phyloP scores from a whole-genome alignment of 2,113 vertebrate species.

The Melospiza melodia region DNA sequence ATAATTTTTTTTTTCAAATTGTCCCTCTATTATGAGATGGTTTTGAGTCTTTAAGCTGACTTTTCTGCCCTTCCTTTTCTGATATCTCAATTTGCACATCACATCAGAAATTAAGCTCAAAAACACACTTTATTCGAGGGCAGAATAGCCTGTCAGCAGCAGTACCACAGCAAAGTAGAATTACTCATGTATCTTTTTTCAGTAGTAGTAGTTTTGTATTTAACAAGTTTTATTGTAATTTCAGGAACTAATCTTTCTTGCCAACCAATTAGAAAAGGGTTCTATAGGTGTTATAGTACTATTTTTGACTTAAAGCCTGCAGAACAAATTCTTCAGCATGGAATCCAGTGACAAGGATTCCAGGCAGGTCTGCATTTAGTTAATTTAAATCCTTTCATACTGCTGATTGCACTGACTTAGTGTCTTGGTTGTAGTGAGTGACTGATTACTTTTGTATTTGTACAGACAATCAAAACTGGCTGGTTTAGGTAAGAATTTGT shows the following conservation, averaged over 20 bases:
- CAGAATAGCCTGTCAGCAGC: background rate
- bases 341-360: background rate
- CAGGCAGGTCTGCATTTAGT: background rate
- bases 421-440: background rate
- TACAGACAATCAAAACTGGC: background rate
- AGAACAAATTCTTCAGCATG: background rate
- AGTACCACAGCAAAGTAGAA: background rate
- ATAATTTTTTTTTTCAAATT: background rate
- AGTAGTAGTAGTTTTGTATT: background rate
- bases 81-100: accelerated
- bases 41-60: background rate
- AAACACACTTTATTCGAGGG: background rate
- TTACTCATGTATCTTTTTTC: background rate
- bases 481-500: background rate
- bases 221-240: background rate
- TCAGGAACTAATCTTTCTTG: background rate
- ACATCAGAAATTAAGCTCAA: background rate
- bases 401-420: background rate
- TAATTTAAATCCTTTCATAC: background rate
- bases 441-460: background rate
- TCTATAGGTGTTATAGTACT: background rate
- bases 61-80: background rate
- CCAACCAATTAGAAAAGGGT: background rate
- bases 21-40: background rate
- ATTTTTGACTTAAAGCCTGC: background rate